Evolutionary conservation across 64 coral and sea anemone genomes (phyloP), one percentile per base, ranked within the genome.

Genomic region (Dendrophyllia cribrosa): DNA sequence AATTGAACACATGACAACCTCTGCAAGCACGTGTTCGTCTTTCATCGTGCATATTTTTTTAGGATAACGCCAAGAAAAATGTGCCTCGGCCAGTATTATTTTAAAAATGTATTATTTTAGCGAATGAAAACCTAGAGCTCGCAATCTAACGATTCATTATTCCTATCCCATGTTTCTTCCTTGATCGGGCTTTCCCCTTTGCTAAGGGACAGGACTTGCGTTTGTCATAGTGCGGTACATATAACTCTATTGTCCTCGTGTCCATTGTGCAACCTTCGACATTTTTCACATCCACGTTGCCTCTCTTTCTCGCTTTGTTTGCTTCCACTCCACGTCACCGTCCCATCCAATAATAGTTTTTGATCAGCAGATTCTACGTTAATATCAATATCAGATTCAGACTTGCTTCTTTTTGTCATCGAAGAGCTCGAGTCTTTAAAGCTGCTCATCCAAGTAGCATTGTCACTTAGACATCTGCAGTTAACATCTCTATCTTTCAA

Each of bases 171-270:
- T 12, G 53, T 56, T 56, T 56, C 53, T 56, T 56, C 53, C 53
- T 5, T 5, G 7, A 56, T 5, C 53, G 53, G 53, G 7, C 5
- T 56, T 55, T 12, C 53, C 7, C 2, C 7, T 12, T 56, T 56
- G 7, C 53, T 5, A 56, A 56, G 12, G 34, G 34, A 34, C 7
- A 3, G 25, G 26, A 59, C 4, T 19, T 1, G 26, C 12, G 15
- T n/a, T 46, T 44, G 52, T 82, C 34, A 82, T 19, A 63, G 59
- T 10, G 78, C 78, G 15, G 78, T 82, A 34, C 78, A 82, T 64
- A 82, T 45, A 3, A 47, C 14, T 47, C 78, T 65, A 13, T 43
- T 47, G 25, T 64, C 2, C 8, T 65, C 15, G 5, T 82, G 43
- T 5, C 59, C 78, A 66, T 1, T 82, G 15, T 48, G 9, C 63